These are phyloP conservation scores for Muraenolepis orangiensis DNA, from an alignment of 2,797 vertebrate genomes.

Conservation along the genomic window DNA sequence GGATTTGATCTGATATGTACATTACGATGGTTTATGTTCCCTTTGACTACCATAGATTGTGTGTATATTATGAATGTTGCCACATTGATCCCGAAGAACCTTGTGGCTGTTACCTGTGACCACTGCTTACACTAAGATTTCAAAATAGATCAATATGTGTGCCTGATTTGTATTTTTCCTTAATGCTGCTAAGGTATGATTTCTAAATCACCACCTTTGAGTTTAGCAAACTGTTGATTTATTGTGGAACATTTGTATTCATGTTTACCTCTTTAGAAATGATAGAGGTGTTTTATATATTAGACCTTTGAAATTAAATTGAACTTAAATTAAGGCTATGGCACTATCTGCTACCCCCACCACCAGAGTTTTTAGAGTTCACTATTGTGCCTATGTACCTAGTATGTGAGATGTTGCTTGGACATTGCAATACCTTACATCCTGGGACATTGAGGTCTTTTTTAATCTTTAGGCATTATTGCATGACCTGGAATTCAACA, in stretches of 20 bases:
- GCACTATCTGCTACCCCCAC: background rate
- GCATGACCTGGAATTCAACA: background rate
- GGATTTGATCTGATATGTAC: conserved; percentile 17
- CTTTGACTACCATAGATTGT: conserved; percentile 14
- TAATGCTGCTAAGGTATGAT: background rate
- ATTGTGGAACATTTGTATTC: background rate
- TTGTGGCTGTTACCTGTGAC: conserved; percentile 28
- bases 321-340: background rate
- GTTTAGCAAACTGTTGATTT: background rate
- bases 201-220: background rate
- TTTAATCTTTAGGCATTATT: background rate
- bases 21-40: conserved; percentile 28
- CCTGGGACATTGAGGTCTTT: background rate
- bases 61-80: background rate
- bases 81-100: conserved; percentile 27
- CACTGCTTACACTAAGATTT: background rate
- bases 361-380: background rate
- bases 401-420: background rate
- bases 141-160: background rate
- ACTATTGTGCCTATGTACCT: background rate
- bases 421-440: background rate
- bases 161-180: background rate
- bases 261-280: background rate
- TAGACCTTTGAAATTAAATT: background rate
- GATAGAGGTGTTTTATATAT: background rate